phyloP scores from a whole-genome alignment of 1,140 invertebrate genomes.

The Drosophila pectinifera region DNA sequence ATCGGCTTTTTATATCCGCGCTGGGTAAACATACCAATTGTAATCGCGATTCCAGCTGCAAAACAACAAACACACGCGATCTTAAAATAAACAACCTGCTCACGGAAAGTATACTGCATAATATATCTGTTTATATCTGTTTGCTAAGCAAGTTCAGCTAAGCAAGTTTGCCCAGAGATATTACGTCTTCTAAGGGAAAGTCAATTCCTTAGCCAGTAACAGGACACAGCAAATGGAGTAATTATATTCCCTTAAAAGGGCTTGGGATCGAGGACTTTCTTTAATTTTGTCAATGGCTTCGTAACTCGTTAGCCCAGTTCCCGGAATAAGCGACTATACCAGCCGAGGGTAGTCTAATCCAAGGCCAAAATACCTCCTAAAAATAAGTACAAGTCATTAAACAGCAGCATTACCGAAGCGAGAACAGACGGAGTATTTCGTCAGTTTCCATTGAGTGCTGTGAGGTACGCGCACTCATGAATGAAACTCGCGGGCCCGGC shows the following conservation, averaged over 20 bases:
- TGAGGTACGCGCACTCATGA: slow-evolving; percentile 6
- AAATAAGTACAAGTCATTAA: background rate
- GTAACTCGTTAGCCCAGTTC: too few species aligned
- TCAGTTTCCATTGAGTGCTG: slow-evolving; percentile 7
- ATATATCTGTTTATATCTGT: too few species aligned
- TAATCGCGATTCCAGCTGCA: slow-evolving; percentile 1
- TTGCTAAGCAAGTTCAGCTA: background rate
- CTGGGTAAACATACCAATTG: background rate
- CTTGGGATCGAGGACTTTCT: background rate
- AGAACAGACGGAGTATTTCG: background rate
- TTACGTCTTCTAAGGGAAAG: background rate
- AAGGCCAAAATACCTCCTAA: slow-evolving; percentile 5
- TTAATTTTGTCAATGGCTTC: too few species aligned
- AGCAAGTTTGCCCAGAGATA: background rate
- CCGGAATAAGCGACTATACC: background rate
- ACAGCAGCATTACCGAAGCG: background rate
- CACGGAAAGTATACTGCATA: background rate
- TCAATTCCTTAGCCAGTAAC: background rate
- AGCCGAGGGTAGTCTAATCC: background rate
- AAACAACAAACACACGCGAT: slow-evolving; percentile 1
- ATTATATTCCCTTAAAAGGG: background rate
- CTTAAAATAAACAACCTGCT: background rate
- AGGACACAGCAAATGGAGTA: background rate
- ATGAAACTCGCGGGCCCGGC: slow-evolving; percentile 22
- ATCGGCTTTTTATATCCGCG: slow-evolving; percentile 1